These are phyloP conservation scores for Coreius guichenoti DNA, from an alignment of 2,797 vertebrate genomes.

Conservation along the genomic window DNA sequence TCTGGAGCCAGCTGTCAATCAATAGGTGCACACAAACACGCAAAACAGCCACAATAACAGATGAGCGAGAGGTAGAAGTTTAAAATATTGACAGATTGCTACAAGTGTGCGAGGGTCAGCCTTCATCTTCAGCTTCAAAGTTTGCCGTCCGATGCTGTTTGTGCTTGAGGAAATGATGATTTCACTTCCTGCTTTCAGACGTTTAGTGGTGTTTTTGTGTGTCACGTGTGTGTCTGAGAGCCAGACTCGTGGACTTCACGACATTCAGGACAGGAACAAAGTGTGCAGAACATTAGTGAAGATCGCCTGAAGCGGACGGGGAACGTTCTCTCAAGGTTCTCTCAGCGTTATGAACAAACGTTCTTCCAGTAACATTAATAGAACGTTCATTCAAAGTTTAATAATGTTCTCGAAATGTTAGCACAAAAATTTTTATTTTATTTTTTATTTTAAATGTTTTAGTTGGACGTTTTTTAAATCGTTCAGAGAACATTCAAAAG, in stretches of 20 bases:
- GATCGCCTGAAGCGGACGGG: background rate
- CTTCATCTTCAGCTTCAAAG: conserved; percentile 63
- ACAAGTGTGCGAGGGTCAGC: conserved; percentile 59
- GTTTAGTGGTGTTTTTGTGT: background rate
- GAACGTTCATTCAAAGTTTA: too few species aligned
- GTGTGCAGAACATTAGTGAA: background rate
- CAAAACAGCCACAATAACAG: conserved; percentile 69
- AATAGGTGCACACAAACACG: conserved; percentile 80
- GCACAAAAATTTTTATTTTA: too few species aligned
- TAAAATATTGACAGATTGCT: conserved; percentile 75
- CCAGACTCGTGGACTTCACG: background rate
- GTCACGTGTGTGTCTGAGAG: background rate
- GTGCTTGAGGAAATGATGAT: background rate
- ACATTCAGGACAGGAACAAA: background rate
- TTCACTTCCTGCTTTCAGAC: background rate
- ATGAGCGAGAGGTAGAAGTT: conserved; percentile 64
- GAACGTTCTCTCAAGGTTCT: too few species aligned
- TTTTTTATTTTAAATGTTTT: too few species aligned
- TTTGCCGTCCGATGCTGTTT: background rate
- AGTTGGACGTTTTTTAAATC: too few species aligned
- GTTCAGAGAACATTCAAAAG: too few species aligned
- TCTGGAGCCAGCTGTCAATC: conserved; percentile 88
- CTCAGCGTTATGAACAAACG: too few species aligned
- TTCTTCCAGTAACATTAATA: too few species aligned
- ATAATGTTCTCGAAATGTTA: too few species aligned